These are phyloP conservation scores for Panonychus citri DNA, from an alignment of 1,140 invertebrate species.

Conservation along the genomic window DNA sequence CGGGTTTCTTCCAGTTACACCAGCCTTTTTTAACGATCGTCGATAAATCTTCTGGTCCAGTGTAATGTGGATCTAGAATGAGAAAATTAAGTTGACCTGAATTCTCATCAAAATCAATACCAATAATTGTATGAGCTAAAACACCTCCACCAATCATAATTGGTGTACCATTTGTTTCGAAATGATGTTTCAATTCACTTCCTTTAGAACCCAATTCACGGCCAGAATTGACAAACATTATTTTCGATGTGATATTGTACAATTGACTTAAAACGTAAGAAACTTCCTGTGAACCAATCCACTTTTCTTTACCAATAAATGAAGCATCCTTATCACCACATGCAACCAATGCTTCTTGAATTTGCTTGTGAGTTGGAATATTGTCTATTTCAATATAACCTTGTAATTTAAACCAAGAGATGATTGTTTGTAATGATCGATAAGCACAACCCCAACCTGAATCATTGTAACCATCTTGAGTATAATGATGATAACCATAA, in stretches of 20 bases:
- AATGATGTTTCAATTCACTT: slow-evolving; percentile 62
- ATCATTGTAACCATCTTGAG: slow-evolving; percentile 84
- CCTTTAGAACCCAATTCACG: slow-evolving; percentile 54
- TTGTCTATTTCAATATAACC: slow-evolving; percentile 54
- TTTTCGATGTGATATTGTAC: slow-evolving; percentile 42
- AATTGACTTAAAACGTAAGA: slow-evolving; percentile 68
- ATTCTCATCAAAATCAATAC: slow-evolving; percentile 58
- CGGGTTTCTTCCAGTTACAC: slow-evolving; percentile 42
- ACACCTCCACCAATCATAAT: slow-evolving; percentile 97
- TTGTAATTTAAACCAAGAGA: slow-evolving; percentile 86
- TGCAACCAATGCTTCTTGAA: slow-evolving; percentile 73
- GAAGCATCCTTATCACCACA: slow-evolving; percentile 71
- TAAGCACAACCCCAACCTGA: slow-evolving; percentile 99
- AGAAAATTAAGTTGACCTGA: slow-evolving; percentile 58
- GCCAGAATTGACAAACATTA: slow-evolving; percentile 59
- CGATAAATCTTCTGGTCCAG: slow-evolving; percentile 37
- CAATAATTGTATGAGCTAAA: slow-evolving; percentile 89
- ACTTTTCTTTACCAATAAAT: slow-evolving; percentile 73
- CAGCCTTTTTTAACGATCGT: slow-evolving; percentile 25
- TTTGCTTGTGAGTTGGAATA: slow-evolving; percentile 56
- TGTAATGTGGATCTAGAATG: slow-evolving; percentile 94
- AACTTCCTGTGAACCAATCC: slow-evolving; percentile 97
- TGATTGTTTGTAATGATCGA: slow-evolving; percentile 82
- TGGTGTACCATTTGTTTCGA: slow-evolving; percentile 73
- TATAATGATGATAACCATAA: slow-evolving; percentile 89